Percentiles rank a stretch among this genome's conserved stretches.
Evolutionary conservation across 2,113 vertebrate genomes (phyloP).

Genomic region (Oxygymnocypris stewartii): DNA sequence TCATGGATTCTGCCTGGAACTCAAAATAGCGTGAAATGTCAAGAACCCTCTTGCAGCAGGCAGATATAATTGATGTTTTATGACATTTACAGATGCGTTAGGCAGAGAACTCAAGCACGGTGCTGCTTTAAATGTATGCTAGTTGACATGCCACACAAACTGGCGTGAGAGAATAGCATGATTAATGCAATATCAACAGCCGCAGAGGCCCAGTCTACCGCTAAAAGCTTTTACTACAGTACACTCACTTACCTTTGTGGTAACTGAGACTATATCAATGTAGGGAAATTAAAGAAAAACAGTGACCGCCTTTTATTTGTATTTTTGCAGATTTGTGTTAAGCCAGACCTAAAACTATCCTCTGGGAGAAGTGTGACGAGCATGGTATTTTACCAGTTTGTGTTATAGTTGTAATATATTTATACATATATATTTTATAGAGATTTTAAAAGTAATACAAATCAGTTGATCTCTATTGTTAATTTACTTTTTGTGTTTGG

Average conservation of each 20-base stretch:
- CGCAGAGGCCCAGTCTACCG: constrained; percentile 25
- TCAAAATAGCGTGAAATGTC: constrained; percentile 58
- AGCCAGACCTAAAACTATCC: constrained; percentile 22
- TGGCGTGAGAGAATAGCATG: constrained; percentile 33
- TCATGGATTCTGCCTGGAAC: constrained; percentile 52
- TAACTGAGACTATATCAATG: constrained; percentile 38
- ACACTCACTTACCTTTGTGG: constrained; percentile 22
- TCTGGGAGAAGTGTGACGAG: constrained; percentile 14
- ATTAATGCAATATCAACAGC: constrained; percentile 45
- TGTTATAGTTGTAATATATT: no score
- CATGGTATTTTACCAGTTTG: no score
- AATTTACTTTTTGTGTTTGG: neutral
- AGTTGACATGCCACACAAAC: constrained; percentile 35
- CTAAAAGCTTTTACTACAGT: constrained; percentile 35
- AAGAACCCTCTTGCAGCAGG: constrained; percentile 52
- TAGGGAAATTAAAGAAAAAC: constrained; percentile 10
- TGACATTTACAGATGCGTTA: constrained; percentile 58
- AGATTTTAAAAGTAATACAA: no score
- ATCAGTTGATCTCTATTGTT: neutral
- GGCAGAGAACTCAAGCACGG: constrained; percentile 47
- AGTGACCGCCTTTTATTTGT: no score
- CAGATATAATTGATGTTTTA: constrained; percentile 61
- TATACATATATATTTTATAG: no score
- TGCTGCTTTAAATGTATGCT: constrained; percentile 40
- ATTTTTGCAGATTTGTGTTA: constrained; percentile 25